Evolutionary conservation across 2,113 vertebrate species (phyloP).

Genomic region (Aegithalos caudatus): DNA sequence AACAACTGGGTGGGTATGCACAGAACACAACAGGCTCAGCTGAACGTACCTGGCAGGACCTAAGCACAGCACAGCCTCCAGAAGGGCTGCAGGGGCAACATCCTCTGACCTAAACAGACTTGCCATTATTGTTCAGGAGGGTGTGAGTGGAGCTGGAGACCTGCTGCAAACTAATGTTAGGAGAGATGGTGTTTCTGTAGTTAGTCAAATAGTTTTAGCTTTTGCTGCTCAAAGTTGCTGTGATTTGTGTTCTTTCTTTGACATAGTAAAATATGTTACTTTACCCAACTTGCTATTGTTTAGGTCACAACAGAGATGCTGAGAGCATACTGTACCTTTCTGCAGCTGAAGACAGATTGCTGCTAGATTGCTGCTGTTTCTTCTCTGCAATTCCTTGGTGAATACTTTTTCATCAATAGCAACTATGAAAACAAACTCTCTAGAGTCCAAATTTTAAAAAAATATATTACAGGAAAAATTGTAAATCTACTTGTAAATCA

Average conservation of each 20-base stretch:
- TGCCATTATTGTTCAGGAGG: not conserved
- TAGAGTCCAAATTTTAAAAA: not conserved
- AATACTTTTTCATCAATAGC: not conserved
- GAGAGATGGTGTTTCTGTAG: not conserved
- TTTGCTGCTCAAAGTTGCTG: not conserved
- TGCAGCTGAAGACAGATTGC: not conserved
- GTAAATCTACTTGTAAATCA: constrained; percentile 14
- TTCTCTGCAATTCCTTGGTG: constrained; percentile 11
- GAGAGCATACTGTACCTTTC: not conserved
- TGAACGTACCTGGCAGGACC: not conserved
- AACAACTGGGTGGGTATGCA: not conserved
- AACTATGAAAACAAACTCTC: constrained; percentile 7
- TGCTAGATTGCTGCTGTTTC: not conserved
- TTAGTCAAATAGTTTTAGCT: not conserved
- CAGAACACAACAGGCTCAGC: not conserved
- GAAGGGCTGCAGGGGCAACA: not conserved
- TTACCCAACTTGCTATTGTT: not conserved
- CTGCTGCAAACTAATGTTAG: not conserved
- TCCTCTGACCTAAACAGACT: not conserved
- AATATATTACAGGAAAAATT: constrained; percentile 22
- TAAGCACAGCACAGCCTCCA: not conserved
- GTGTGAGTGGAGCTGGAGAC: not conserved
- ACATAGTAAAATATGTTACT: not conserved
- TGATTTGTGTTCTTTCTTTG: not conserved
- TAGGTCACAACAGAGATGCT: not conserved